Evolutionary conservation across 1,140 invertebrate genomes (phyloP).

Genomic region (Sesamia nonagrioides): DNA sequence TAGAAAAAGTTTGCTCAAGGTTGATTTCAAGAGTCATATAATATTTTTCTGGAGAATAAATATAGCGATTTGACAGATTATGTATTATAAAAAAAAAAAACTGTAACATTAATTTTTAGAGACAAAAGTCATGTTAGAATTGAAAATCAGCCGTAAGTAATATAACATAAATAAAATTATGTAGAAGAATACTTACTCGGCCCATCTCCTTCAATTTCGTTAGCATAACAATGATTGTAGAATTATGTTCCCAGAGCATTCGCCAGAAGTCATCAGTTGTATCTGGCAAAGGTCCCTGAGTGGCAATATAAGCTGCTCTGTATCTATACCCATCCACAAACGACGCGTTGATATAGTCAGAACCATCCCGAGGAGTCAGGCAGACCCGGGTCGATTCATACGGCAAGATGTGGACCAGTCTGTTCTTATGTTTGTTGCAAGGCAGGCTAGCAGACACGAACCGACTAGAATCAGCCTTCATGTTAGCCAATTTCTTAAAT

Average conservation of each 20-base stretch:
- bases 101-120: no score
- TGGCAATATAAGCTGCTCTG: constrained; percentile 98
- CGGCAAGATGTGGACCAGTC: constrained; percentile 98
- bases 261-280: constrained; percentile 99
- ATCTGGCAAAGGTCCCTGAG: constrained; percentile 98
- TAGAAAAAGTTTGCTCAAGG: constrained; percentile 39
- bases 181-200: constrained; percentile 89
- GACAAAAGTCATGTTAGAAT: no score
- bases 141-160: not conserved
- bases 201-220: constrained; percentile 99
- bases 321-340: constrained; percentile 98
- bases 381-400: constrained; percentile 98
- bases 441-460: constrained; percentile 98
- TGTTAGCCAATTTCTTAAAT: constrained; percentile 98
- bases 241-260: constrained; percentile 99
- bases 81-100: no score
- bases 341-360: constrained; percentile 99
- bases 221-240: constrained; percentile 99
- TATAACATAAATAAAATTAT: not conserved
- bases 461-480: constrained; percentile 97
- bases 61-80: no score
- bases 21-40: not conserved
- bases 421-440: constrained; percentile 99
- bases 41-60: no score
- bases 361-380: constrained; percentile 97